Conservation (phyloP, 2,797 vertebrate genomes). For the Columba guinea region DNA sequence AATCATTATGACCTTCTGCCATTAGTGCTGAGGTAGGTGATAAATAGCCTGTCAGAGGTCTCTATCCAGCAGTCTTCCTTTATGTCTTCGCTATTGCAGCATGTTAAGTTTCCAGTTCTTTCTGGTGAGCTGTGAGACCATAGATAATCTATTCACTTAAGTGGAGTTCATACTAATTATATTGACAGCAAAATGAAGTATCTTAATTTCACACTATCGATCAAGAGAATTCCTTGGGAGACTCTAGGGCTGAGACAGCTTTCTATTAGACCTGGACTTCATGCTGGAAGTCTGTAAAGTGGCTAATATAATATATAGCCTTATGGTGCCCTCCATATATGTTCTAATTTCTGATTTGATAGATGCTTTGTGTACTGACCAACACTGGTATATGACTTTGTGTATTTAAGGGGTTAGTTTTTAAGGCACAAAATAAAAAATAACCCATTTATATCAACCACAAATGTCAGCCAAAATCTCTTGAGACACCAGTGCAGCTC, state of each 20-base stretch:
- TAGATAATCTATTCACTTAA: neutral
- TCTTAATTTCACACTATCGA: conserved; percentile 39
- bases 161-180: conserved; percentile 28
- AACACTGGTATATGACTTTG: neutral
- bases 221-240: conserved; percentile 18
- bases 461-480: neutral
- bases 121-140: neutral
- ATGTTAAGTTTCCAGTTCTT: neutral
- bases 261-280: neutral
- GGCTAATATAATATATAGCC: neutral
- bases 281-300: neutral
- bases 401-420: conserved; percentile 5
- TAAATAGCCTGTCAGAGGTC: neutral
- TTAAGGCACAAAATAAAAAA: neutral
- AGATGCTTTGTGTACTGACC: neutral
- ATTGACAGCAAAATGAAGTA: conserved; percentile 53
- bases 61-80: neutral
- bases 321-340: neutral
- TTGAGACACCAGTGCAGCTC: neutral
- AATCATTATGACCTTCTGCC: conserved; percentile 3
- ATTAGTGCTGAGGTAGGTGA: conserved; percentile 1
- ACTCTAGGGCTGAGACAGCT: neutral
- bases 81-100: neutral
- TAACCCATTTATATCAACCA: neutral
- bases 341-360: conserved; percentile 10